Base-by-base conservation (phyloP, 2,888 invertebrate species). In the Drosophila helvetica region DNA sequence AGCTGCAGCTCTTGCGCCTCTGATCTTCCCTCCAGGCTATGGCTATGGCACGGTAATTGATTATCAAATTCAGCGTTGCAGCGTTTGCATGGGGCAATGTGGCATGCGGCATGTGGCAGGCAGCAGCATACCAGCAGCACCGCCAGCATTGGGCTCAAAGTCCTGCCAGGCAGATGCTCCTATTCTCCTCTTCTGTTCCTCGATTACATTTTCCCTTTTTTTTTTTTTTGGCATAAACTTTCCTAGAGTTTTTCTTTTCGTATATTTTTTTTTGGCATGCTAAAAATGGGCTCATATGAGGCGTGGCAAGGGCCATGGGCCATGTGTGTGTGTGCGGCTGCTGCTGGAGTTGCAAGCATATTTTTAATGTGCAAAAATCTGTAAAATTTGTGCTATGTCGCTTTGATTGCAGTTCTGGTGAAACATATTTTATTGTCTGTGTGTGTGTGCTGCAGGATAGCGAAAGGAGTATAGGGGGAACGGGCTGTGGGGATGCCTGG, bases 11-110 rank as follows among this genome's bases (percentile, higher is more conserved):
- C 45, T 38, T n/a, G 45, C 38, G 4, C 12, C 12, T 33, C 12
- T 33, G 30, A 33, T 33, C 30, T 33, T 10, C 30, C 12, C 33
- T 33, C 12, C 33, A 33, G 38, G 38, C 38, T 15, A 38, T 38
- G 47, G 56, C 78, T 33, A 54, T 50, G 69, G 54, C 72, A 69
- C 63, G 70, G 79, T 80, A 86, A 86, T 89, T 89, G 86, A 86
- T 86, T 86, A 86, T 86, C 84, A 86, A 89, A 86, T 79, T 83
- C 73, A 74, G 78, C 80, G 85, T 68, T 80, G 80, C 79, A 78
- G 51, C 61, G 50, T 76, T 80, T 66, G 53, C 68, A 66, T 59
- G 54, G 58, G 57, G 57, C 74, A 53, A 65, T 74, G 55, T 50
- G 46, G 42, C 42, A 46, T 57, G 54, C 38, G 52, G 42, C 52